These are phyloP conservation scores for Myotis planiceps DNA, from an alignment of 2,797 vertebrate species.

Conservation along the genomic window DNA sequence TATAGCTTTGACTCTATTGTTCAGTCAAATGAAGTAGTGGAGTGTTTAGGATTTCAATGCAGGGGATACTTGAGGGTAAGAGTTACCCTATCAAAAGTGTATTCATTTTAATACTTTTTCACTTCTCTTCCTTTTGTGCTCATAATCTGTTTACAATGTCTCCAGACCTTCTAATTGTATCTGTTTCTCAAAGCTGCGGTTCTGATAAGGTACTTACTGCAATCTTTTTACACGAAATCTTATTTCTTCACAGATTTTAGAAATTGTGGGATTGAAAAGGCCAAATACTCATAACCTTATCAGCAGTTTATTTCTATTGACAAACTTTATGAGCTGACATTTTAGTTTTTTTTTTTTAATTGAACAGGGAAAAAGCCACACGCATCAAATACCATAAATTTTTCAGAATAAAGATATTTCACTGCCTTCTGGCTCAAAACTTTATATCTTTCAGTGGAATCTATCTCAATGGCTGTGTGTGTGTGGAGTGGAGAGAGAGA, in stretches of 20 bases:
- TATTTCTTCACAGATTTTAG: not conserved
- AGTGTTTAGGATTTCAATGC: not conserved
- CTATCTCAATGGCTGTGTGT: not conserved
- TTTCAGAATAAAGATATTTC: not conserved
- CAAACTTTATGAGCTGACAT: not conserved
- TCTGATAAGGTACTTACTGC: not conserved
- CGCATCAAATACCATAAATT: not conserved
- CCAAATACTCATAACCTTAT: not conserved
- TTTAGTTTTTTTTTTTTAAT: not conserved
- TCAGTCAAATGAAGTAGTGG: not conserved
- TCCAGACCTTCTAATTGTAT: not conserved
- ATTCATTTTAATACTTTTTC: not conserved
- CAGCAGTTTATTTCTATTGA: constrained; percentile 17
- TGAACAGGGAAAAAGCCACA: not conserved
- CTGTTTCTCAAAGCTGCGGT: not conserved
- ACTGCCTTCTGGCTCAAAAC: not conserved
- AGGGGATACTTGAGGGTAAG: not conserved
- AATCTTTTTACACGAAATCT: not conserved
- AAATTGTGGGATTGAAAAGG: not conserved
- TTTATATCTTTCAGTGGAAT: not conserved
- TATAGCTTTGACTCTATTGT: not conserved
- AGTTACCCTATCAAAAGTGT: not conserved
- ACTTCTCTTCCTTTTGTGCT: not conserved
- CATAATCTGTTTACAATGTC: not conserved
- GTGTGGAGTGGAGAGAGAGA: not conserved